These are phyloP conservation scores for Macrotus californicus DNA, from an alignment of 2,113 vertebrate genomes.

Conservation along the genomic window DNA sequence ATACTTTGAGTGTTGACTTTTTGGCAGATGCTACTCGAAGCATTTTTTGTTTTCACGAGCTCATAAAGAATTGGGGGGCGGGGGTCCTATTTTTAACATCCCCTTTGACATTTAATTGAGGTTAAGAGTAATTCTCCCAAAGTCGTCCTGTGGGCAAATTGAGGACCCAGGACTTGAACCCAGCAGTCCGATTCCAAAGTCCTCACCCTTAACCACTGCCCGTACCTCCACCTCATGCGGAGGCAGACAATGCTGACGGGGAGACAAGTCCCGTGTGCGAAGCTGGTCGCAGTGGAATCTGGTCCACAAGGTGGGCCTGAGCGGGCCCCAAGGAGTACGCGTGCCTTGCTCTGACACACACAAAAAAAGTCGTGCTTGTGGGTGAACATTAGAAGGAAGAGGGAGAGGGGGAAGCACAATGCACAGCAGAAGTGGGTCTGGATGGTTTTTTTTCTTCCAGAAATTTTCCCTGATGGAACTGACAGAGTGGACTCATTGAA, in stretches of 20 bases:
- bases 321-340: rapidly evolving
- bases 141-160: rapidly evolving
- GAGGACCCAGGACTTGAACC: background rate
- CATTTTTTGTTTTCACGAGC: background rate
- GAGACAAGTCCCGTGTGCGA: rapidly evolving
- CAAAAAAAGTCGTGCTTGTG: rapidly evolving
- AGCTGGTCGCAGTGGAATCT: background rate
- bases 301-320: rapidly evolving
- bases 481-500: rapidly evolving
- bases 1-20: background rate
- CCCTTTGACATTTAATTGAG: background rate
- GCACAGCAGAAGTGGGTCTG: rapidly evolving
- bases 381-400: background rate
- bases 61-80: background rate
- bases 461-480: rapidly evolving
- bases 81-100: rapidly evolving
- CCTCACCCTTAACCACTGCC: rapidly evolving
- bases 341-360: background rate
- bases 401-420: rapidly evolving
- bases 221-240: rapidly evolving
- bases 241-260: background rate
- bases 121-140: background rate
- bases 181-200: rapidly evolving
- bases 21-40: background rate
- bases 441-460: background rate